phyloP scores from a whole-genome alignment of 2,888 invertebrate species.

The Leucozona laternaria region DNA sequence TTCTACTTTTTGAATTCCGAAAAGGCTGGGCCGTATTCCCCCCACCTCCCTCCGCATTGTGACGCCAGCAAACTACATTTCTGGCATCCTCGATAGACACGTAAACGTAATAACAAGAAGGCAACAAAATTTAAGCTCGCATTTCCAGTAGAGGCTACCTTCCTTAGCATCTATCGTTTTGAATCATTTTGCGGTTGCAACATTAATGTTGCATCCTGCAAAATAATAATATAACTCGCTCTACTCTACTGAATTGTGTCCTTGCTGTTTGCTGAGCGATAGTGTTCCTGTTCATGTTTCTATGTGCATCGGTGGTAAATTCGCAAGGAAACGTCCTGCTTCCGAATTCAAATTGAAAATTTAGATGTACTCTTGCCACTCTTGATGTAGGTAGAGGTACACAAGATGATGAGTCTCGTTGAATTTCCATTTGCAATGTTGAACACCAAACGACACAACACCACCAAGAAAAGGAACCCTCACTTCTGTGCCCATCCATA shows the following conservation, averaged over 20 bases:
- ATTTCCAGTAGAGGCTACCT: slow-evolving; percentile 41
- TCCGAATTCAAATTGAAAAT: slow-evolving; percentile 76
- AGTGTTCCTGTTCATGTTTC: slow-evolving; percentile 14
- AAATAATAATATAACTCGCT: slow-evolving; percentile 34
- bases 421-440: slow-evolving; percentile 60
- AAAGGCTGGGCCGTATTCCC: background rate
- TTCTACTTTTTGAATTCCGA: slow-evolving; percentile 50
- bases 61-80: background rate
- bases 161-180: slow-evolving; percentile 6
- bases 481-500: slow-evolving; percentile 31
- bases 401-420: slow-evolving; percentile 72
- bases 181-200: slow-evolving; percentile 69
- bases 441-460: slow-evolving; percentile 47
- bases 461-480: slow-evolving; percentile 18
- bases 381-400: slow-evolving; percentile 3
- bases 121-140: slow-evolving; percentile 60
- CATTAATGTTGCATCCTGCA: slow-evolving; percentile 67
- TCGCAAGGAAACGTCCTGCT: slow-evolving; percentile 69
- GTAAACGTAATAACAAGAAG: slow-evolving; percentile 63
- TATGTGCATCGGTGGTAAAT: slow-evolving; percentile 35
- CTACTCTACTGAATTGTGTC: slow-evolving; percentile 29
- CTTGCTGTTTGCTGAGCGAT: slow-evolving; percentile 17
- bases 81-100: slow-evolving; percentile 48
- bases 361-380: slow-evolving; percentile 64
- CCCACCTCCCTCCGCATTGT: background rate